phyloP scores from a whole-genome alignment of 2,888 invertebrate species.

The Caenorhabditis zanzibari region DNA sequence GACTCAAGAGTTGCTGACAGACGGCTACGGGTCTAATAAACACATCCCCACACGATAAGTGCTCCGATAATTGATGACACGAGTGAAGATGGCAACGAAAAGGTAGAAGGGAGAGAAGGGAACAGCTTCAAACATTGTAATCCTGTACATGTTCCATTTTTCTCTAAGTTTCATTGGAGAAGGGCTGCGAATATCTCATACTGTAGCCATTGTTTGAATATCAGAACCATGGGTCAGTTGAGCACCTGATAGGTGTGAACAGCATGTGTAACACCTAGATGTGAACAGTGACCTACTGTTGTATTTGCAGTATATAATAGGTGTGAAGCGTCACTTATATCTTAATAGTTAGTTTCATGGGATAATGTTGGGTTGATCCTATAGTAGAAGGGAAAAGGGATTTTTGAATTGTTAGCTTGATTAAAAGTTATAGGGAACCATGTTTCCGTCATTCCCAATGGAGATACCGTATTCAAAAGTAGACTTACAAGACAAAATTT shows the following conservation, averaged over 20 bases:
- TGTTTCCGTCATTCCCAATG: too few species aligned
- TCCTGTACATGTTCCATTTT: not conserved
- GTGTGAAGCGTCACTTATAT: slow-evolving; percentile 11
- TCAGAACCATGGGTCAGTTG: not conserved
- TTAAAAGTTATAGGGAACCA: too few species aligned
- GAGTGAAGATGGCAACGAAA: slow-evolving; percentile 11
- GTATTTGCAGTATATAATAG: slow-evolving; percentile 3
- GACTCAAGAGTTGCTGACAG: slow-evolving; percentile 65
- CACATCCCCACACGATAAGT: slow-evolving; percentile 34
- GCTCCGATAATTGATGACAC: slow-evolving; percentile 54
- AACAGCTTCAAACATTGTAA: not conserved
- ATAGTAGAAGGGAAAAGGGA: too few species aligned
- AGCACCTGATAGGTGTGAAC: slow-evolving; percentile 38
- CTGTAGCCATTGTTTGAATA: too few species aligned
- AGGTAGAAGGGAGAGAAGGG: not conserved
- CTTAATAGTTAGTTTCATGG: not conserved
- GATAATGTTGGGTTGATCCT: too few species aligned
- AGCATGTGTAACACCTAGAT: slow-evolving; percentile 41
- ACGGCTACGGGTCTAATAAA: slow-evolving; percentile 60
- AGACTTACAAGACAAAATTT: too few species aligned
- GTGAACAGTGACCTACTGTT: slow-evolving; percentile 10
- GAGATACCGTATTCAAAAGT: too few species aligned
- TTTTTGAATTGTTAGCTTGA: too few species aligned
- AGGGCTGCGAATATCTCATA: not conserved
- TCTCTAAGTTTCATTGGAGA: not conserved